Percentiles rank a stretch among this genome's conserved stretches.
Evolutionary conservation across 2,797 vertebrate species (phyloP).

Genomic region (Bradypodion ventrale): DNA sequence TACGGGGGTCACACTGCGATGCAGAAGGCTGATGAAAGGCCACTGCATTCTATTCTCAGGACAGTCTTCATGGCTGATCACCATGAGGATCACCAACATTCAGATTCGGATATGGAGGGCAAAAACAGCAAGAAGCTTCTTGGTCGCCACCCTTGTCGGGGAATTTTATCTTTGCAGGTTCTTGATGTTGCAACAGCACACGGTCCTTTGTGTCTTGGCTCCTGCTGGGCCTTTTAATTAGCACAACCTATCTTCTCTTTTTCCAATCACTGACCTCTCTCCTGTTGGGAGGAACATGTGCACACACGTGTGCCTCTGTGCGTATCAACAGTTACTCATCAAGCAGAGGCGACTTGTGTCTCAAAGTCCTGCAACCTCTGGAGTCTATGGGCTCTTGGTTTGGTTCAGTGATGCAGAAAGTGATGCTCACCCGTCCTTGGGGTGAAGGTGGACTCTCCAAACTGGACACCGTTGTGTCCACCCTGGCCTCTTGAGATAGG

Average conservation of each 20-base stretch:
- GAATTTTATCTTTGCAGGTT: neutral
- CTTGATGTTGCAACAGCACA: neutral
- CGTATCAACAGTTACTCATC: neutral
- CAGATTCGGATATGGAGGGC: too few relatives aligned
- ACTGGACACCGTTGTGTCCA: neutral
- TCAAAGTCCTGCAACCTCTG: neutral
- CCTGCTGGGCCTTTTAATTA: neutral
- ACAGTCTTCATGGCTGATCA: too few relatives aligned
- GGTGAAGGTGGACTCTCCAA: neutral
- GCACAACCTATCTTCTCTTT: conserved; percentile 2
- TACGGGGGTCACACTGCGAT: too few relatives aligned
- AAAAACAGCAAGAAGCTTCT: too few relatives aligned
- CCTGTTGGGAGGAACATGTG: neutral
- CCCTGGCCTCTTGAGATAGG: neutral
- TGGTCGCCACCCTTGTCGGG: neutral
- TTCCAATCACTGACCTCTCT: neutral
- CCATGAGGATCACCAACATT: too few relatives aligned
- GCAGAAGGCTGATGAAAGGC: too few relatives aligned
- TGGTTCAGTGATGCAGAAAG: neutral
- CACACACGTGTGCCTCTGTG: too few relatives aligned
- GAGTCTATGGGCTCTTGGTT: neutral
- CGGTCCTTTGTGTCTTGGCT: neutral
- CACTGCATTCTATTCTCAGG: too few relatives aligned
- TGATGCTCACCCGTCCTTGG: neutral
- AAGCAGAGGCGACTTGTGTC: too few relatives aligned